Evolutionary conservation across 2,888 invertebrate species (phyloP), one percentile per base, ranked within the genome.

Genomic region (Brachylomia viminalis): DNA sequence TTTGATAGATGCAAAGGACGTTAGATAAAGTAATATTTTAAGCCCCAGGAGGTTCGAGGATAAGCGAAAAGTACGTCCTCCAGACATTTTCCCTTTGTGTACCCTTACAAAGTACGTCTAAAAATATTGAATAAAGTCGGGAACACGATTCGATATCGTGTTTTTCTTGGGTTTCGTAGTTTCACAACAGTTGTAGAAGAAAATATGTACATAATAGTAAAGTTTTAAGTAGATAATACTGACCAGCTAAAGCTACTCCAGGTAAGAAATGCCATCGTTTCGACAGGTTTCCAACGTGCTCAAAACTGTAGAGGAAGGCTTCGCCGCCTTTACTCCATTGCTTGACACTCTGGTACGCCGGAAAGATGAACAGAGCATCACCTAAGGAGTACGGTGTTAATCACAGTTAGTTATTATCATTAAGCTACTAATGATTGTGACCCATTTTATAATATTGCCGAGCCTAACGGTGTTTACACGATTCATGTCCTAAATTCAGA

Each of bases 361-460:
- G 98, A 71, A 98, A 97, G 90, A 98, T 98, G 90, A 98, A 98
- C 30, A 98, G 91, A 0, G 98, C 98, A 90, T 98, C 98, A 42
- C 97, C 98, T 97, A 94, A 10, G 58, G 69, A 64, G 47, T 27
- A 13, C 23, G 15, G 7, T 3, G 27, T 82, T 58, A 2, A 23
- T 66, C 0, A 15, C 1, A 47, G 7, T 38, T 49, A 49, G 33
- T 33, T 47, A 38, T n/a, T n/a, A 49, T 33, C 4, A 33, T 5
- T n/a, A 20, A 7, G 1, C 6, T 45, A 56, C 10, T 20, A 27
- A n/a, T n/a, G 17, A 20, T 13, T 45, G 3, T 45, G 23, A 33
- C n/a, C 33, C 2, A 49, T 49, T 66, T n/a, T 49, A 66, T 33
- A 52, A 66, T 52, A 17, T 20, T 45, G 27, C 42, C 27, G 7